Evolutionary conservation across 2,888 invertebrate genomes (phyloP).

Genomic region (Geophilus truncorum): DNA sequence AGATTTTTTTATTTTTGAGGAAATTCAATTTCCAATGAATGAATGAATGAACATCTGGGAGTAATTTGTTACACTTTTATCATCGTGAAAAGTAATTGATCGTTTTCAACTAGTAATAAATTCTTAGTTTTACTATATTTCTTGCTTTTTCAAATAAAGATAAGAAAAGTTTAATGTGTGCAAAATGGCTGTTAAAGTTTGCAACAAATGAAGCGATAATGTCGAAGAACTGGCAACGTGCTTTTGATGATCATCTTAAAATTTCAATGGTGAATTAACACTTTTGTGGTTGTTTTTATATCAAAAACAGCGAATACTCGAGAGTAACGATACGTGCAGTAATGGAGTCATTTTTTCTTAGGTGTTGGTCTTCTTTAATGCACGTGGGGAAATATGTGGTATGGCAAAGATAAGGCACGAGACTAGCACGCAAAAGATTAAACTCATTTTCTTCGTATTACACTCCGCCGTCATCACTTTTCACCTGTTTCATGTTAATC

Average conservation of each 20-base stretch:
- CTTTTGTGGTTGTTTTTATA: not conserved
- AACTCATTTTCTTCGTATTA: not conserved
- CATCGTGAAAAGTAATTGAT: not conserved
- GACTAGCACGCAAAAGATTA: not conserved
- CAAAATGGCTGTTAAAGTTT: not conserved
- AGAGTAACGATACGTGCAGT: not conserved
- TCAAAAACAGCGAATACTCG: not conserved
- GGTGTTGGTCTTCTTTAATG: not conserved
- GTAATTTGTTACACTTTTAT: not conserved
- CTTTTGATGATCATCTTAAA: not conserved
- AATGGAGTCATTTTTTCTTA: not conserved
- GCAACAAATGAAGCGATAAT: not conserved
- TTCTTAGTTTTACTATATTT: not conserved
- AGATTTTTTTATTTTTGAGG: not conserved
- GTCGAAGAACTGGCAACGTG: not conserved
- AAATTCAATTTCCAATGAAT: not conserved
- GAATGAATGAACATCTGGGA: not conserved
- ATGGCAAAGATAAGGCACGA: not conserved
- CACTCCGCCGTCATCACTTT: not conserved
- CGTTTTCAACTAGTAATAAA: not conserved
- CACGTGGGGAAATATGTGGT: not conserved
- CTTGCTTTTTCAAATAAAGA: not conserved
- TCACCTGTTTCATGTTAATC: not conserved
- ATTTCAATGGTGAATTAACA: not conserved
- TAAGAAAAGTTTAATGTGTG: not conserved